Evolutionary conservation across 2,888 invertebrate genomes (phyloP), one percentile per base, ranked within the genome.

Genomic region (Yponomeuta cagnagella): DNA sequence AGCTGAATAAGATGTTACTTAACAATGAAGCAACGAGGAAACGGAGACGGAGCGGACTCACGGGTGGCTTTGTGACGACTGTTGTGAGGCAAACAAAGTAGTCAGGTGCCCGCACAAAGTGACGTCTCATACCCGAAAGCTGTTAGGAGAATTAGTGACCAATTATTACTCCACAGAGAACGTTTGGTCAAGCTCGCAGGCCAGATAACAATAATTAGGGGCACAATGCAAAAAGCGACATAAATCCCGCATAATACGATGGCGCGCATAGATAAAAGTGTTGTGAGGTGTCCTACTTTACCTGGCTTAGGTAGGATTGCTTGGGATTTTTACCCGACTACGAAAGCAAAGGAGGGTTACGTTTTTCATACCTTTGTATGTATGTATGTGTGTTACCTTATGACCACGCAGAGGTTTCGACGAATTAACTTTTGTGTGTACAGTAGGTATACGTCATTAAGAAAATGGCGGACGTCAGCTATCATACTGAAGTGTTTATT

Each of bases 241-340:
- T 91, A 91, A 91, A 92, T 92, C 90, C 89, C 84, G 87, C 88
- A 91, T 91, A 90, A 90, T 92, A 91, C 90, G 88, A 86, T 84
- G 84, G 80, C 77, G 76, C 76, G 77, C 80, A 77, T 83, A 85
- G 86, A 90, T 90, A 90, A 90, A 89, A 86, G 52, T 78, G 75
- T 75, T 77, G 80, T 78, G 79, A 81, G 80, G 83, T 78, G 52
- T 58, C 52, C 52, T 58, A 58, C 52, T 86, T 89, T 91, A 91
- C 92, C 91, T 91, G 92, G 79, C 80, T 77, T 78, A 76, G 74
- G 43, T 43, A 43, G 43, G 43, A 43, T 43, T 43, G 43, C 9
- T 43, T 43, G 43, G 43, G 43, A 43, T 33, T 33, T 33, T 33
- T 43, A 43, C 43, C 43, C 43, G 9, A 8, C 43, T 43, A 43